These are phyloP conservation scores for Octodon degus DNA, from an alignment of 2,113 vertebrate species.

Conservation along the genomic window DNA sequence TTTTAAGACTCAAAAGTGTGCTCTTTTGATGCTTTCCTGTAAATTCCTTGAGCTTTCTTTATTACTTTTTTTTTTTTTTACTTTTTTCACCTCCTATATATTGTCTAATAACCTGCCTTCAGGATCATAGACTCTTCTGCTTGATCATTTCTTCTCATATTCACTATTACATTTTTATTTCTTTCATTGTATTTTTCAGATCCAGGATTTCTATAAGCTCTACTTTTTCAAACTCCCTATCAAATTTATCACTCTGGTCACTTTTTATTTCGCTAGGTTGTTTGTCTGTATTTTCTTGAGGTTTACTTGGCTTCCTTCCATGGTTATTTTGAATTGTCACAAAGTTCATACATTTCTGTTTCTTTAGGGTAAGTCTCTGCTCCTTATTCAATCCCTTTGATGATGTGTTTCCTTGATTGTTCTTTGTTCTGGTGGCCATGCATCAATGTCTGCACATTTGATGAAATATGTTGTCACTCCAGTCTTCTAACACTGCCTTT, in stretches of 20 bases:
- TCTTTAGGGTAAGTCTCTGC: not conserved
- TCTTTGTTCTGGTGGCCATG: not conserved
- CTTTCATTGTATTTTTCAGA: not conserved
- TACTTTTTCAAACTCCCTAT: not conserved
- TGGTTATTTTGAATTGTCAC: not conserved
- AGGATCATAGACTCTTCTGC: not conserved
- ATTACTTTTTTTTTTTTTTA: not conserved
- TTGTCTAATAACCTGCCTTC: not conserved
- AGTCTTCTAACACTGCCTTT: not conserved
- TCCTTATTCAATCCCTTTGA: not conserved
- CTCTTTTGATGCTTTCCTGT: not conserved
- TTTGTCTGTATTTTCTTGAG: slow-evolving; percentile 1
- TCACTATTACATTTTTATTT: not conserved
- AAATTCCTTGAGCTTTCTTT: not conserved
- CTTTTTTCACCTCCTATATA: not conserved
- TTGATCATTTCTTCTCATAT: not conserved
- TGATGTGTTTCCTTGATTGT: not conserved
- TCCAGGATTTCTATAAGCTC: not conserved
- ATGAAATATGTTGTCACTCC: not conserved
- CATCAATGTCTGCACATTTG: not conserved
- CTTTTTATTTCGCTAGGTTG: not conserved
- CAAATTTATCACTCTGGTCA: not conserved
- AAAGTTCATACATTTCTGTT: not conserved
- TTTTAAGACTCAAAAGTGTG: not conserved
- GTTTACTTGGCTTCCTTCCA: not conserved